These are phyloP conservation scores for Steinernema carpocapsae DNA, from an alignment of 2,888 invertebrate genomes.

Conservation along the genomic window DNA sequence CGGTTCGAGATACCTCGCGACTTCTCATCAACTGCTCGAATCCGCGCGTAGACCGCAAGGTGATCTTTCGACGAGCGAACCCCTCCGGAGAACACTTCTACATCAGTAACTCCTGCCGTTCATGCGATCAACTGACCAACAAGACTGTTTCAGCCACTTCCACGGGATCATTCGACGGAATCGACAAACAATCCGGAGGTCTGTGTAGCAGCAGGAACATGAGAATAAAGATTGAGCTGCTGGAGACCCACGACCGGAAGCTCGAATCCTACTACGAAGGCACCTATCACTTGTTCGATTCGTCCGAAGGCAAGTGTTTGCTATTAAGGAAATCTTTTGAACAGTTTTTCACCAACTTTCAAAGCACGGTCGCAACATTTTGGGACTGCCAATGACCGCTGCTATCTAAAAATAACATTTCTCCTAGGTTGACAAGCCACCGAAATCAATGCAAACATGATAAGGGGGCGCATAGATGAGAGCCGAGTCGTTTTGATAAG, in stretches of 20 bases:
- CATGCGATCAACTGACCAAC: neutral
- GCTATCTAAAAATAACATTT: constrained; percentile 7
- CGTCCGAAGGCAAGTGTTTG: neutral
- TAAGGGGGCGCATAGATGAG: neutral
- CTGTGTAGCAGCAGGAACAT: neutral
- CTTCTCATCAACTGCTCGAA: neutral
- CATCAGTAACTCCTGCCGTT: neutral
- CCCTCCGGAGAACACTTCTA: neutral
- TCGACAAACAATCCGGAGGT: neutral
- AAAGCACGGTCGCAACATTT: neutral
- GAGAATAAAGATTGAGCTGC: neutral
- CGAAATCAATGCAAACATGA: neutral
- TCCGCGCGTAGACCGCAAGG: neutral
- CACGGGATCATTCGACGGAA: neutral
- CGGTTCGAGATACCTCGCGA: neutral
- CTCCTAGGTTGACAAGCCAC: neutral
- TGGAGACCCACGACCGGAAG: neutral
- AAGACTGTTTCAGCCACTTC: neutral
- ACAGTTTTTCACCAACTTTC: too few species aligned
- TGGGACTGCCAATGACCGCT: neutral
- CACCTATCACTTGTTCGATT: neutral
- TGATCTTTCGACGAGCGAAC: neutral
- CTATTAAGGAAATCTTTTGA: neutral
- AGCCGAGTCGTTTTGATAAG: neutral
- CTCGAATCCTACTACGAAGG: neutral